A percentile compares a stretch with the other conserved stretches of the same genome.
Evolutionary conservation across 2,888 invertebrate genomes (phyloP).

Genomic region (Gymnocheta viridis): DNA sequence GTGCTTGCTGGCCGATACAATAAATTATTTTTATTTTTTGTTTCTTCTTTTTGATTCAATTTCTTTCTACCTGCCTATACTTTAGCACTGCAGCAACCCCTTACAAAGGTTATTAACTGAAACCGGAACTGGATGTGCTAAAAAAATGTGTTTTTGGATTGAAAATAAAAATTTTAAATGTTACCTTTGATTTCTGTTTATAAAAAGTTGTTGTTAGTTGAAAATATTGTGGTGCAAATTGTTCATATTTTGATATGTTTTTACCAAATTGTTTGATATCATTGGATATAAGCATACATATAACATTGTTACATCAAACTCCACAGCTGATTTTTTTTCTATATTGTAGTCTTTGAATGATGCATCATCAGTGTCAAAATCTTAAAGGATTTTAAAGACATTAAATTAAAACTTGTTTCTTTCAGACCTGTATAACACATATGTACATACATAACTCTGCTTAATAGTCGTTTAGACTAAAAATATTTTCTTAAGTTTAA

Average conservation of each 20-base stretch:
- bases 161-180: too few relatives aligned
- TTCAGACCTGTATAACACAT: background rate
- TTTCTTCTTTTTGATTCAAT: slow-evolving; percentile 6
- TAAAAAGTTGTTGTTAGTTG: too few relatives aligned
- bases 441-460: too few relatives aligned
- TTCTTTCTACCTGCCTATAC: background rate
- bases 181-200: too few relatives aligned
- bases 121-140: slow-evolving; percentile 36
- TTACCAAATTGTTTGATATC: too few relatives aligned
- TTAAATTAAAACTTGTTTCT: background rate
- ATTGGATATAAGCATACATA: too few relatives aligned
- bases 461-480: background rate
- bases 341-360: background rate
- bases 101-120: slow-evolving; percentile 5
- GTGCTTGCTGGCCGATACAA: slow-evolving; percentile 42
- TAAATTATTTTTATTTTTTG: slow-evolving; percentile 31
- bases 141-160: background rate
- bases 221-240: too few relatives aligned
- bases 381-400: background rate
- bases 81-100: background rate
- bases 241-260: background rate
- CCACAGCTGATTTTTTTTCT: background rate
- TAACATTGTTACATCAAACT: background rate
- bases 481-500: background rate
- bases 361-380: background rate